Base-by-base conservation (phyloP, 2,888 invertebrate species). In the Lysandra coridon region DNA sequence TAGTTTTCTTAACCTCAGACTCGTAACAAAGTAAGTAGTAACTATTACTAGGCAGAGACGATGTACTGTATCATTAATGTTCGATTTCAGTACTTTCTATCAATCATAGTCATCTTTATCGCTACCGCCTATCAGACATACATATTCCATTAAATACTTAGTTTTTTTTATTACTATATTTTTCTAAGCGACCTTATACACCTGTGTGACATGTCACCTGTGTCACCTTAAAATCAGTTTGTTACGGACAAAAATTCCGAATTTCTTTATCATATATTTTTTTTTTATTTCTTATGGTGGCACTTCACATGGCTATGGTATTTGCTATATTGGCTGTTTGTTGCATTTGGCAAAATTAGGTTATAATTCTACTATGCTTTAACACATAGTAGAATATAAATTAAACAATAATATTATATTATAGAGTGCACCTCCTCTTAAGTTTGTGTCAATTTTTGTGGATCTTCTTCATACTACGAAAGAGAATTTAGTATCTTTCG, bases 81-180 rank as follows among this genome's bases (percentile, higher is more conserved):
- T 33, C 69, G 33, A 69, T 69, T 69, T 37, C 17, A 64, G 30
- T 30, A 62, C 10, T 64, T 69, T 37, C 69, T 17, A 69, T 69
- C 69, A 69, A 69, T 69, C 69, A 69, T 69, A 37, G 69, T 69
- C 33, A 1, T 69, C 14, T 69, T 69, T 69, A 69, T 69, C 69
- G 69, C 33, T 69, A 64, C 30, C 57, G 23, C 23, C 23, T 23
- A 23, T 0, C 23, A 23, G 23, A 23, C 23, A 57, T 23, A 62
- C 62, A 6, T 64, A 64, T 30, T 64, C 62, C 69, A 69, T 69
- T 64, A 30, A 30, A 0, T 23, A 23, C 23, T 64, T 64, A 30
- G 4, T 2, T 64, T 64, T 62, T 30, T 1, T 64, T 69, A 14
- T 3, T n/a, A 23, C 4, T 64, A 30, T 4, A 64, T 30, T 64